phyloP scores from a whole-genome alignment of 2,888 invertebrate species.

The Rhamphomyia laevipes region DNA sequence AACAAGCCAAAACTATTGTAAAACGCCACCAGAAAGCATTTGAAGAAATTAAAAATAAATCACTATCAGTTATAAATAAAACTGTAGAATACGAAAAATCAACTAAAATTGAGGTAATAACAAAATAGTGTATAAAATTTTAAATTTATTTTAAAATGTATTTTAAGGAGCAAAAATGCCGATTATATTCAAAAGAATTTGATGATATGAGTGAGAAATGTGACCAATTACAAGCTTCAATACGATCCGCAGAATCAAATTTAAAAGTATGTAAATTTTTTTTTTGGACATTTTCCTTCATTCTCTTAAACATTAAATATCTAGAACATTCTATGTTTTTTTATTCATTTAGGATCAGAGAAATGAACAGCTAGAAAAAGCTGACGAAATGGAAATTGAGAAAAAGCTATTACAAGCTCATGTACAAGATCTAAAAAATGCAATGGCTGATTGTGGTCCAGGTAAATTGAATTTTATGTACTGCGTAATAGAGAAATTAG shows the following conservation, averaged over 20 bases:
- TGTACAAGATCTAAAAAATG: conserved; percentile 41
- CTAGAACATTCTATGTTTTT: background rate
- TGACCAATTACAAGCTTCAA: conserved; percentile 33
- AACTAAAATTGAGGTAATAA: conserved; percentile 19
- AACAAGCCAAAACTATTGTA: conserved; percentile 22
- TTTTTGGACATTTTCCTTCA: too few relatives aligned
- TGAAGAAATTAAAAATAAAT: conserved; percentile 17
- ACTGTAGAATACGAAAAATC: conserved; percentile 16
- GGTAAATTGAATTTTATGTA: conserved; percentile 19
- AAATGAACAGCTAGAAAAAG: conserved; percentile 20
- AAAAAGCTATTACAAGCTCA: conserved; percentile 30
- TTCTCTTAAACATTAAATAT: too few relatives aligned
- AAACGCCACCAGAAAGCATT: conserved; percentile 16
- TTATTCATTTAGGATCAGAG: conserved; percentile 20
- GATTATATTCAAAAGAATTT: conserved; percentile 15
- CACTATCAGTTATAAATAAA: conserved; percentile 17
- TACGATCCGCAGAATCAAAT: conserved; percentile 25
- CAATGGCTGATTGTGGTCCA: conserved; percentile 33
- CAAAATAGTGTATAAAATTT: background rate
- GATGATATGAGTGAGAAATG: conserved; percentile 35
- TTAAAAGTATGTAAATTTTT: conserved; percentile 21
- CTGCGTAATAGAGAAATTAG: too few relatives aligned
- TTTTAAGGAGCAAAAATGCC: conserved; percentile 4
- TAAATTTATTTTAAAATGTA: background rate
- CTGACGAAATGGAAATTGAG: conserved; percentile 30